These are phyloP conservation scores for Podilymbus podiceps DNA, from an alignment of 2,113 vertebrate genomes.

Conservation along the genomic window DNA sequence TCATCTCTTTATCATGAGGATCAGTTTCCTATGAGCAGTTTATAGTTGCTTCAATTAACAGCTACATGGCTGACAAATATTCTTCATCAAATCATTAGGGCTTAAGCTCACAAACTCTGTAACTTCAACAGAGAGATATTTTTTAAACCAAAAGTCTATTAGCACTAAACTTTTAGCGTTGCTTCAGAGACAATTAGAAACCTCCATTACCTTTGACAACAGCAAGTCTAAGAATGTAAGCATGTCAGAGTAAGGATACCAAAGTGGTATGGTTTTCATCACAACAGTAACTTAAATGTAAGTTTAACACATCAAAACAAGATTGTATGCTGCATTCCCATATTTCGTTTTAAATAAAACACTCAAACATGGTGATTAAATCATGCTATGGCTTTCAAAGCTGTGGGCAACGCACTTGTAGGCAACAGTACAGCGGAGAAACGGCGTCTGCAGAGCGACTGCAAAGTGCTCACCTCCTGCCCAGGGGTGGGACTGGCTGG, in stretches of 20 bases:
- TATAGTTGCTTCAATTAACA: neutral
- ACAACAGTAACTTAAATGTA: neutral
- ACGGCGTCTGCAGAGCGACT: neutral
- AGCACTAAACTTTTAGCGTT: neutral
- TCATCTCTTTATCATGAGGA: accelerated
- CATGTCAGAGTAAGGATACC: conserved; percentile 4
- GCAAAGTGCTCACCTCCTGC: neutral
- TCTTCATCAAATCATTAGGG: neutral
- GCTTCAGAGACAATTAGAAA: conserved; percentile 5
- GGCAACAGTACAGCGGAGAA: neutral
- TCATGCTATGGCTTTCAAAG: neutral
- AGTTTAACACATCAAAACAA: conserved; percentile 18
- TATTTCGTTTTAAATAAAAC: neutral
- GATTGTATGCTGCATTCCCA: neutral
- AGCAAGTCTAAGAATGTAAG: conserved; percentile 26
- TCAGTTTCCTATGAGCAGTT: neutral
- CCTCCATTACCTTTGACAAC: neutral
- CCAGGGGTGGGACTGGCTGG: neutral
- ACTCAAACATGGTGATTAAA: neutral
- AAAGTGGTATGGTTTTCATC: conserved; percentile 10
- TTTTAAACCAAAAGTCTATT: neutral
- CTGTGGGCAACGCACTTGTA: neutral
- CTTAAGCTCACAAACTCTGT: neutral
- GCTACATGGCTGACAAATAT: neutral
- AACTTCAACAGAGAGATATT: neutral